phyloP scores from a whole-genome alignment of 2,888 invertebrate species.

The Drosophila fungiperda region DNA sequence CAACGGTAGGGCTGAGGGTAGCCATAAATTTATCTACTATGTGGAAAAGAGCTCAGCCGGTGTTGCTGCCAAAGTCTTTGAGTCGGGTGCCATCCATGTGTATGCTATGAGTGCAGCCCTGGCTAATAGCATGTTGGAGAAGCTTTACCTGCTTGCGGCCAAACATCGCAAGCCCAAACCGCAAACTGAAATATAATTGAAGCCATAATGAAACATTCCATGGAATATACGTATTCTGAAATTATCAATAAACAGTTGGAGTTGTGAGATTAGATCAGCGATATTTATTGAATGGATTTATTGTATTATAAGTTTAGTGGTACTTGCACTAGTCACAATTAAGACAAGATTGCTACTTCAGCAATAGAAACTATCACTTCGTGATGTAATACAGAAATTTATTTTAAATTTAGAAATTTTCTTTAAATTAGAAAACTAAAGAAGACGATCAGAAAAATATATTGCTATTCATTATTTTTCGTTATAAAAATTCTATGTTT shows the following conservation, averaged over 20 bases:
- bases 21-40: slow-evolving; percentile 30
- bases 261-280: not conserved
- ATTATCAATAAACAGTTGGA: not conserved
- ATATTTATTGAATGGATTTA: not conserved
- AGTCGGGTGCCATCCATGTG: slow-evolving; percentile 46
- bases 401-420: no score
- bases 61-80: slow-evolving; percentile 43
- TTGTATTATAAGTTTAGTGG: not conserved
- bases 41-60: slow-evolving; percentile 39
- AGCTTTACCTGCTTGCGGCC: slow-evolving; percentile 31
- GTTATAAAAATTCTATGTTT: not conserved
- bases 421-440: no score
- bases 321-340: not conserved
- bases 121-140: slow-evolving; percentile 40
- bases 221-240: not conserved
- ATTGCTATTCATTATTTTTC: not conserved
- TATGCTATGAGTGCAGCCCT: slow-evolving; percentile 29
- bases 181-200: not conserved
- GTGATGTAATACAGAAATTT: not conserved
- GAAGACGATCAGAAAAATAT: not conserved
- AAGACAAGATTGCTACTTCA: not conserved
- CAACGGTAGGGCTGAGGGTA: not conserved
- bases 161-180: slow-evolving; percentile 40
- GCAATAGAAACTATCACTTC: not conserved
- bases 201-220: not conserved